Percentiles rank a stretch among this genome's conserved stretches.
Evolutionary conservation across 2,888 invertebrate species (phyloP).

Genomic region (Hypomecis punctinalis): DNA sequence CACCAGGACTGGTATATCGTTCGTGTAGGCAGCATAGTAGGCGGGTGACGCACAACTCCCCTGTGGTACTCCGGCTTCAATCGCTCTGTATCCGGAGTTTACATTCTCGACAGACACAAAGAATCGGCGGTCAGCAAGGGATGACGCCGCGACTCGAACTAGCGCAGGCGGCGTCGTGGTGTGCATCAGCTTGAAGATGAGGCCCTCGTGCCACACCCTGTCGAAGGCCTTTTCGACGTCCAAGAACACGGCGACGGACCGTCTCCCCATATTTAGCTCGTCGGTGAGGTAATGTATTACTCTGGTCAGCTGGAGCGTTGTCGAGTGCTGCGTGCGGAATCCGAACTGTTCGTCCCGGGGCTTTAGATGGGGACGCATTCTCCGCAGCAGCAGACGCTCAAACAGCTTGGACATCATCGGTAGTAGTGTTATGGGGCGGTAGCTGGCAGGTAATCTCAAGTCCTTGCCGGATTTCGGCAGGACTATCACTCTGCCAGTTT

Average conservation of each 20-base stretch:
- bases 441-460: neutral
- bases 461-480: conserved; percentile 46
- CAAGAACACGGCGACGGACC: conserved; percentile 39
- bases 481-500: conserved; percentile 36
- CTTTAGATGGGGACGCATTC: conserved; percentile 4
- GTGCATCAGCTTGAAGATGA: conserved; percentile 43
- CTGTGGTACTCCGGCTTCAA: conserved; percentile 9
- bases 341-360: conserved; percentile 42
- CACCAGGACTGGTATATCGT: conserved; percentile 39
- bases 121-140: conserved; percentile 37
- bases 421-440: conserved; percentile 21
- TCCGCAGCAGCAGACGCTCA: conserved; percentile 34
- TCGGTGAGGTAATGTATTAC: conserved; percentile 41
- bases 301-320: conserved; percentile 46
- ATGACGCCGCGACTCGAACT: conserved; percentile 35
- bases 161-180: conserved; percentile 26
- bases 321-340: conserved; percentile 43
- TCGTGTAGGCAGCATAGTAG: conserved; percentile 38
- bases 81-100: conserved; percentile 3
- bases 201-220: conserved; percentile 50
- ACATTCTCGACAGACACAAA: conserved; percentile 35
- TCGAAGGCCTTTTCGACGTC: conserved; percentile 41
- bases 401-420: conserved; percentile 39
- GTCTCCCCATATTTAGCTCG: conserved; percentile 32
- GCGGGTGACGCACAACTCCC: conserved; percentile 31